Evolutionary conservation across 2,888 invertebrate genomes (phyloP), one percentile per base, ranked within the genome.

Genomic region (Plagiodera versicolora): DNA sequence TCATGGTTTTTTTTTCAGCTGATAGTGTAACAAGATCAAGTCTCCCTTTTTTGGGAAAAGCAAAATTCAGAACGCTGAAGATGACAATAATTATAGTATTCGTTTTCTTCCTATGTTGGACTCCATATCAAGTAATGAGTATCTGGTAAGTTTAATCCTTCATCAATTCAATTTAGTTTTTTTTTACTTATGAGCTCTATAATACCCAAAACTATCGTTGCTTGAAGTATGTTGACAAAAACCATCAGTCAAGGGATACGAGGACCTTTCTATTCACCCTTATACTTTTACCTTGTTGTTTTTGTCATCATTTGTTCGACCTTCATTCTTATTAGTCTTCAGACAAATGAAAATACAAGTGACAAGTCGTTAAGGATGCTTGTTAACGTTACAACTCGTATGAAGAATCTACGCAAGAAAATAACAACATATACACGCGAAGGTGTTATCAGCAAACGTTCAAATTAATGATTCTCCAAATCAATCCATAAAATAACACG

Each of bases 51-150:
- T 80, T 94, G 56, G 90, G 92, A 1, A 84, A 90, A 61, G 94
- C 94, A 11, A 88, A 91, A 71, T 88, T 91, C 55, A 85, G 94
- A 60, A 95, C 95, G 0, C 83, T 96, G 46, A 95, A 95, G 81
- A 96, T 98, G 96, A 95, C 97, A 0, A 87, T 97, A 64, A 91
- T 94, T 45, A 96, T 98, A 63, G 95, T 97, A 10, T 83, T 92
- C 39, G 94, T 93, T 0, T 97, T 97, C 80, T 89, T 97, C 74
- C 84, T 95, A 10, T 97, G 96, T 80, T 98, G 97, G 97, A 95
- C 95, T 0, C 97, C 97, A 0, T 97, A 96, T 80, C 93, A 95
- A 81, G 89, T 92, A 64, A 95, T 96, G 83, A 89, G 90, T 72
- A 81, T 94, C 59, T 95, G 95, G 95, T 91, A 75, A 86, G 85